Evolutionary conservation across 1,140 invertebrate species (phyloP).

Genomic region (Zelostemma sp.): DNA sequence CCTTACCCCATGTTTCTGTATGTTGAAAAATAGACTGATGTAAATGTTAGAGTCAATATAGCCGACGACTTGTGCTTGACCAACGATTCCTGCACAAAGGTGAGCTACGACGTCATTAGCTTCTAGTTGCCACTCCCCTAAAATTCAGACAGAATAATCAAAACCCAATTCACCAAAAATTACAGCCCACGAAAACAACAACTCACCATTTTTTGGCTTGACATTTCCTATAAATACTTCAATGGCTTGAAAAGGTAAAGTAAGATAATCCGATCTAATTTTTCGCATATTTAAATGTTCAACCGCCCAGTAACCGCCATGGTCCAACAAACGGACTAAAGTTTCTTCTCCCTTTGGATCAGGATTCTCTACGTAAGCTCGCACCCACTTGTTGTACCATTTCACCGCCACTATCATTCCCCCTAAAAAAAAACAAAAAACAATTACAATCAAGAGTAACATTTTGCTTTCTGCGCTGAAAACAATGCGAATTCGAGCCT

Average conservation of each 20-base stretch:
- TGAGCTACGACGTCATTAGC: constrained; percentile 81
- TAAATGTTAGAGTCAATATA: constrained; percentile 74
- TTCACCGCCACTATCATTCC: constrained; percentile 91
- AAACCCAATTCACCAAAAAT: too few relatives aligned
- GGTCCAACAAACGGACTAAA: constrained; percentile 91
- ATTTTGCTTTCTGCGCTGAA: constrained; percentile 7
- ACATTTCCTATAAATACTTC: constrained; percentile 94
- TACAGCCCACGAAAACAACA: too few relatives aligned
- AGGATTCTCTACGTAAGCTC: constrained; percentile 84
- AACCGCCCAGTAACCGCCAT: constrained; percentile 90
- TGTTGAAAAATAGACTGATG: constrained; percentile 60
- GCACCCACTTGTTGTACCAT: constrained; percentile 87
- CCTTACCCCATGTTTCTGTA: constrained; percentile 61
- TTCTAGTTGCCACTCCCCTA: constrained; percentile 78
- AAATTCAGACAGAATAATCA: constrained; percentile 5
- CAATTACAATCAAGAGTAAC: not conserved
- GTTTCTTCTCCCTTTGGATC: constrained; percentile 79
- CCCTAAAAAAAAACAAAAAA: constrained; percentile 69
- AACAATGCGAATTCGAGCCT: constrained; percentile 34
- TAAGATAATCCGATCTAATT: constrained; percentile 92
- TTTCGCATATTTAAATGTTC: constrained; percentile 82
- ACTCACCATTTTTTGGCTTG: constrained; percentile 80
- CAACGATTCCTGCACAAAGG: constrained; percentile 81
- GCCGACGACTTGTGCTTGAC: constrained; percentile 89
- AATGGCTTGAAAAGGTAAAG: constrained; percentile 94